Base-by-base conservation (phyloP, 37 sponge, comb jelly and placozoan species). In the Crambe crambe region DNA sequence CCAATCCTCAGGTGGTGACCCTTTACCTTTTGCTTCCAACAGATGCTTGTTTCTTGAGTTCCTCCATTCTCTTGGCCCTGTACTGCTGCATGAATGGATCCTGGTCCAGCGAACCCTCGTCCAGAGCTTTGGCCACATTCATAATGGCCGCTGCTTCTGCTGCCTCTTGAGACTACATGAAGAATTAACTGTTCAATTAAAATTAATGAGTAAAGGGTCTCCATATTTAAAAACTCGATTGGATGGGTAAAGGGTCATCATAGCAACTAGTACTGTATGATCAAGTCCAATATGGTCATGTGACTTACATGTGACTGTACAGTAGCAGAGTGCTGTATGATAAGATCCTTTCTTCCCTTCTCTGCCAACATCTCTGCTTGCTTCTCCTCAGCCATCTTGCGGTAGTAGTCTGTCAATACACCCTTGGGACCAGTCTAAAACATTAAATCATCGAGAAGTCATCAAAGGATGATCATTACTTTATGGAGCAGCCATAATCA, bases 371-470 rank as follows among this genome's bases (percentile, higher is more conserved):
- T 35, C 29, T 58, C 58, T 56, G 67, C 40, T 39, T 57, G 41
- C 42, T 51, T 43, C 34, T 72, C 31, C 20, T 73, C 74, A 70
- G 78, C 56, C 75, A 81, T 71, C 10, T 26, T 64, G 0, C 84
- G 59, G 40, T 73, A 80, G 75, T 74, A 91, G 76, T 91, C 91
- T 27, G 75, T 77, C 20, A 91, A 40, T 2, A 91, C 91, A 1
- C 91, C 91, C 82, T 91, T 91, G 2, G 91, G 91, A 0, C 91
- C 91, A 10, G 91, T 91, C 84, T 91, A 56, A 15, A 68, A 10
- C 38, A n/a, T n/a, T n/a, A n/a, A n/a, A n/a, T n/a, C n/a, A n/a
- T n/a, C n/a, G n/a, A n/a, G n/a, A n/a, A n/a, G n/a, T 12, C 18
- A n/a, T n/a, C n/a, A n/a, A n/a, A n/a, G n/a, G n/a, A n/a, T n/a